Evolutionary conservation across 92 coral and sea anemone genomes (phyloP).

Genomic region (Phymanthus crucifer): DNA sequence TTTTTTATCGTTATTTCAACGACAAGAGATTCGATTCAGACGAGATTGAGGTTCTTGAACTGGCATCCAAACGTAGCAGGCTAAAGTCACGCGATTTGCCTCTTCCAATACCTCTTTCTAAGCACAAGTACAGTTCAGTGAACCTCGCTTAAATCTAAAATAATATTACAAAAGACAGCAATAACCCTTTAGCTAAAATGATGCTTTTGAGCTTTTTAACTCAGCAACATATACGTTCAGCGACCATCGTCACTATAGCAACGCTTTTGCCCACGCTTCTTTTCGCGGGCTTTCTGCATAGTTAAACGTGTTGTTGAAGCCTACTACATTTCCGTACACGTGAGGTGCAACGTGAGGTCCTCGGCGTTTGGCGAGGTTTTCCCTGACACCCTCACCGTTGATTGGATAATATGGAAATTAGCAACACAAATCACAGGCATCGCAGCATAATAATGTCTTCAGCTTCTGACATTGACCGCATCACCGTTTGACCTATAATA

Average conservation of each 20-base stretch:
- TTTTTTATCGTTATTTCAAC: no score
- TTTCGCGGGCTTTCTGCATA: neutral
- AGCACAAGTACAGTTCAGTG: no score
- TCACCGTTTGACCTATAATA: neutral
- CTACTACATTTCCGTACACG: neutral
- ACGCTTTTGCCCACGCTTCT: neutral
- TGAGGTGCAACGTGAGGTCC: neutral
- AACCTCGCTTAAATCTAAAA: no score
- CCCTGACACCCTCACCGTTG: neutral
- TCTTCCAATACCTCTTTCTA: neutral
- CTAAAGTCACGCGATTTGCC: neutral
- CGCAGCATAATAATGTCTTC: neutral
- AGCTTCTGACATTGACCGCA: slow-evolving; percentile 4
- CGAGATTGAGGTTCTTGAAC: neutral
- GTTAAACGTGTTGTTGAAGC: neutral
- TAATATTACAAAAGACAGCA: neutral
- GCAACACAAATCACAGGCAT: neutral
- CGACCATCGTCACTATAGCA: neutral
- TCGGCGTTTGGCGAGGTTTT: neutral
- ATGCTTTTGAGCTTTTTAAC: no score
- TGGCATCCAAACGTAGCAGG: neutral
- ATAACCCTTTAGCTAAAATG: neutral
- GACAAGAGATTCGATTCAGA: neutral
- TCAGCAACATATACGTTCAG: neutral
- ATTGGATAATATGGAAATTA: neutral